phyloP scores from a whole-genome alignment of 2,888 invertebrate genomes.

The Cryptocheilus praepositus region DNA sequence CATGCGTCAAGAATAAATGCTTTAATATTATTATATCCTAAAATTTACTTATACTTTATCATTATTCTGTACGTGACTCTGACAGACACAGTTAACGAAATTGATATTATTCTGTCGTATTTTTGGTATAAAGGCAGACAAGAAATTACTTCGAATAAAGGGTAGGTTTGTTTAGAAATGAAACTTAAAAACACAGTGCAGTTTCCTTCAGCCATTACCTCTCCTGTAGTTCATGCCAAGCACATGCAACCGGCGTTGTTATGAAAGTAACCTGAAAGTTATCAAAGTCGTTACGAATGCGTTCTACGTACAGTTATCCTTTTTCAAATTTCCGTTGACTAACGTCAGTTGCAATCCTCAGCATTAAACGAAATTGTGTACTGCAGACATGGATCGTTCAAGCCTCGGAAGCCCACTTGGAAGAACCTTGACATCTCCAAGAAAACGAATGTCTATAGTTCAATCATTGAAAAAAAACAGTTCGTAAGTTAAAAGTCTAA shows the following conservation, averaged over 20 bases:
- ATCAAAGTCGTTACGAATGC: no score
- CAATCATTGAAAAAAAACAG: conserved; percentile 69
- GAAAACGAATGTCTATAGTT: conserved; percentile 68
- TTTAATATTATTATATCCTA: no score
- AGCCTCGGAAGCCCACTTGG: conserved; percentile 50
- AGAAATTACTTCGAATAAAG: no score
- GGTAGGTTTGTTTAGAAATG: no score
- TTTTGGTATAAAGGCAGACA: no score
- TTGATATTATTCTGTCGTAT: no score
- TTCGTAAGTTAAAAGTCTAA: conserved; percentile 59
- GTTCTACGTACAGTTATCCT: not conserved
- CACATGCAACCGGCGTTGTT: conserved; percentile 27
- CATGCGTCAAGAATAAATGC: no score
- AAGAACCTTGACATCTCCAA: conserved; percentile 62
- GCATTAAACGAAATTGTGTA: not conserved
- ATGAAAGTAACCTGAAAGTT: conserved; percentile 7
- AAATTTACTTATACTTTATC: no score
- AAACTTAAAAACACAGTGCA: no score
- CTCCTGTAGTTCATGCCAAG: conserved; percentile 24
- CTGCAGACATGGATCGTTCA: conserved; percentile 58
- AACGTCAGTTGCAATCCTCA: not conserved
- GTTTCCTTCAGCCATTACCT: not conserved
- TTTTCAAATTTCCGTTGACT: not conserved
- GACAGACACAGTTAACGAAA: no score
- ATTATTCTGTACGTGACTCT: no score